phyloP scores from a whole-genome alignment of 35 echinoderm and acorn worm species.

The Eucidaris tribuloides region DNA sequence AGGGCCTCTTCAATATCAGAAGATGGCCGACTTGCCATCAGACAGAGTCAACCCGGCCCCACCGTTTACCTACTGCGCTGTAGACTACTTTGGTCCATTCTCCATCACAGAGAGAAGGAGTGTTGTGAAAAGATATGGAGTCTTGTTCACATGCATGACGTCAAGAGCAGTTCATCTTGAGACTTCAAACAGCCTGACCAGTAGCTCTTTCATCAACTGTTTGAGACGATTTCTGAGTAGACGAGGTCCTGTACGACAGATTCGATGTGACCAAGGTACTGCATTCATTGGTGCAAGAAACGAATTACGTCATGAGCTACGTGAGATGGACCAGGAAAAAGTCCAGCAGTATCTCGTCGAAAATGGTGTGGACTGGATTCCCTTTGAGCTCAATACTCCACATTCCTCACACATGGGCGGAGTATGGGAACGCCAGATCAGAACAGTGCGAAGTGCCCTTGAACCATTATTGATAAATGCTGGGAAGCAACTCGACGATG shows the following conservation, averaged over 20 bases:
- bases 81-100: slow-evolving; percentile 78
- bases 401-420: slow-evolving; percentile 53
- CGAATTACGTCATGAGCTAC: slow-evolving; percentile 42
- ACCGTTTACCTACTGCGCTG: slow-evolving; percentile 74
- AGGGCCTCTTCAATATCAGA: slow-evolving; percentile 40
- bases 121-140: slow-evolving; percentile 66
- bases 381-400: slow-evolving; percentile 53
- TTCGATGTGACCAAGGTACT: slow-evolving; percentile 53
- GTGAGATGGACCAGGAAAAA: slow-evolving; percentile 42
- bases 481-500: slow-evolving; percentile 50
- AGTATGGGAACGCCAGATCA: slow-evolving; percentile 51
- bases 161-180: slow-evolving; percentile 69
- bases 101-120: slow-evolving; percentile 35
- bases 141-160: slow-evolving; percentile 66
- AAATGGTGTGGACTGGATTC: slow-evolving; percentile 29
- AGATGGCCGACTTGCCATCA: slow-evolving; percentile 55
- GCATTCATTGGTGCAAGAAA: slow-evolving; percentile 57
- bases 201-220: slow-evolving; percentile 64
- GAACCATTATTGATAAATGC: background rate
- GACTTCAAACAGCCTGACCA: slow-evolving; percentile 33
- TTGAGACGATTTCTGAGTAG: slow-evolving; percentile 60
- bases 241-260: slow-evolving; percentile 59
- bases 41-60: slow-evolving; percentile 31
- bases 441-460: slow-evolving; percentile 35
- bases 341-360: slow-evolving; percentile 20